Percentiles rank a stretch among this genome's conserved stretches.
Evolutionary conservation across 2,113 vertebrate genomes (phyloP).

Genomic region (Suncus etruscus): DNA sequence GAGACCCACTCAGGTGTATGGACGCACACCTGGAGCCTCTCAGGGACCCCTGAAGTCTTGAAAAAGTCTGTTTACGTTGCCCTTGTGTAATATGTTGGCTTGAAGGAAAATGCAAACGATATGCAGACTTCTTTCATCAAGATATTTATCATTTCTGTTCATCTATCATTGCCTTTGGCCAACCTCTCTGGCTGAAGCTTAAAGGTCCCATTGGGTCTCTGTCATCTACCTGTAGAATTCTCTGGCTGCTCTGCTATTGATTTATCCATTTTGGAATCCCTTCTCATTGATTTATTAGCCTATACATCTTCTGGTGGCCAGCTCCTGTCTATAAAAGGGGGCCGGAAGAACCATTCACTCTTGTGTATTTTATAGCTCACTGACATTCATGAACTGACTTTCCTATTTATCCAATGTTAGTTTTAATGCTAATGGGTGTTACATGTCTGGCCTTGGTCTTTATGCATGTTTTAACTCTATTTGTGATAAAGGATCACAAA

Average conservation of each 20-base stretch:
- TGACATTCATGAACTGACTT: conserved; percentile 77
- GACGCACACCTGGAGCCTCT: neutral
- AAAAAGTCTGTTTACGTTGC: conserved; percentile 11
- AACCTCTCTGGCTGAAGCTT: conserved; percentile 57
- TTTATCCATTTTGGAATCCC: conserved; percentile 79
- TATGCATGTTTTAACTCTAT: neutral
- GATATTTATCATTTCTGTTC: conserved; percentile 50
- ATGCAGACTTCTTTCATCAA: neutral
- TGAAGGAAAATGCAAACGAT: conserved; percentile 47
- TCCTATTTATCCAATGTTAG: conserved; percentile 46
- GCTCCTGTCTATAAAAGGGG: conserved; percentile 76
- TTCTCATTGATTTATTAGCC: conserved; percentile 79
- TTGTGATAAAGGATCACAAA: conserved; percentile 5
- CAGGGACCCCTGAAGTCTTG: neutral
- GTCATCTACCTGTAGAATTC: conserved; percentile 73
- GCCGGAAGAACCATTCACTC: conserved; percentile 57
- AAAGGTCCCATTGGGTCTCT: conserved; percentile 63
- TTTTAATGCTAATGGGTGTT: conserved; percentile 40
- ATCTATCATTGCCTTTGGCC: conserved; percentile 65
- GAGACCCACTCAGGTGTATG: neutral
- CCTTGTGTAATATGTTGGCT: neutral
- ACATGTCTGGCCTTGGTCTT: conserved; percentile 5
- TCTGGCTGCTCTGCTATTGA: conserved; percentile 74
- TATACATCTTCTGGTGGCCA: conserved; percentile 72
- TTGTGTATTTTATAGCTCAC: conserved; percentile 68